Base-by-base conservation (phyloP, 2,113 vertebrate species). In the Cyprinodon tularosa region DNA sequence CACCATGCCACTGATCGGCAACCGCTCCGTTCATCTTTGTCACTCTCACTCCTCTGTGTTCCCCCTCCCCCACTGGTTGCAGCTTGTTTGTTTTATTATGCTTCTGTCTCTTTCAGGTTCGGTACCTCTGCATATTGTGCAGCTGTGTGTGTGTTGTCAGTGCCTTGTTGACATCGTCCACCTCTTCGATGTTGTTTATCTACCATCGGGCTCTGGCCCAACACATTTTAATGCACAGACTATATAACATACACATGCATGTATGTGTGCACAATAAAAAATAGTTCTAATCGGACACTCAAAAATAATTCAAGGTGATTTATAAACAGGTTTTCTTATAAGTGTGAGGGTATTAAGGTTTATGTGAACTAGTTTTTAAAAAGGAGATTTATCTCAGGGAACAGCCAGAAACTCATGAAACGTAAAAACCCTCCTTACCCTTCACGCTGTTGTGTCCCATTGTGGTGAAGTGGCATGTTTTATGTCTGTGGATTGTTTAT, bases 81-180 rank as follows among this genome's bases (percentile, higher is more conserved):
- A 80, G 66, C 63, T 75, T 59, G 57, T 80, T 78, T 82, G 74
- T 84, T 86, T 66, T 8, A 79, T 72, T 29, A 63, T 89, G 80
- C 88, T 77, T 88, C 91, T 88, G 71, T 94, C 81, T 94, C 81
- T 93, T 93, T 79, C 92, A 92, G 93, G 86, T 92, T 86, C 71
- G 83, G 68, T 90, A 84, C 79, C 71, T 68, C 77, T 61, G 20
- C 70, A 44, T 80, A 70, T 64, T 61, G 68, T 71, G 0, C 72
- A 39, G 81, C 45, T 69, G 69, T 87, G 50, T 87, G 50, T n/a
- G 75, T 86, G 80, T 78, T 84, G 67, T 80, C 73, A 78, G 78
- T 87, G 78, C 84, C 69, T 67, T 86, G 74, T 53, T 62, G 78
- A 83, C 39, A 57, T 73, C 86, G 83, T 91, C 83, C 87, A 68